phyloP scores from a whole-genome alignment of 2,797 vertebrate species.

The Typhlichthys eigenmanni region DNA sequence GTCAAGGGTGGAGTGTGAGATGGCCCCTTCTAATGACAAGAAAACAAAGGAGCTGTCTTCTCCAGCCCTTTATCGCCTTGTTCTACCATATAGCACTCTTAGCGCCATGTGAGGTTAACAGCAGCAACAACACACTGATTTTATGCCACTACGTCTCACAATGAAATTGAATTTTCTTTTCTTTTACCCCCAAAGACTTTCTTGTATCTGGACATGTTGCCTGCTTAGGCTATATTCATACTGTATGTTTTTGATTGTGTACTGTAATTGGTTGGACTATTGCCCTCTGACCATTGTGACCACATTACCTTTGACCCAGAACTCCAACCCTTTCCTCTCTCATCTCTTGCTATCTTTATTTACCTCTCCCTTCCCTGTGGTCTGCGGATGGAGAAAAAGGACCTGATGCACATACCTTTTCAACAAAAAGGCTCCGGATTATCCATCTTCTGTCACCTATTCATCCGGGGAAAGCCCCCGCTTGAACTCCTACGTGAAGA shows the following conservation, averaged over 20 bases:
- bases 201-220: too few relatives aligned
- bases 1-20: constrained; percentile 74
- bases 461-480: constrained; percentile 67
- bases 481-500: constrained; percentile 69
- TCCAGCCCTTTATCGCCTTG: constrained; percentile 65
- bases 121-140: constrained; percentile 48
- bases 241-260: too few relatives aligned
- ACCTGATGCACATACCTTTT: constrained; percentile 52
- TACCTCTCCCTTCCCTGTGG: constrained; percentile 15
- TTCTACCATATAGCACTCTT: constrained; percentile 49
- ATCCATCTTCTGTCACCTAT: constrained; percentile 73
- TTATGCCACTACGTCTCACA: background rate
- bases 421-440: constrained; percentile 56
- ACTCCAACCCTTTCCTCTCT: too few relatives aligned
- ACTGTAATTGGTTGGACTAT: too few relatives aligned
- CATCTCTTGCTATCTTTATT: constrained; percentile 19
- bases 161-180: too few relatives aligned
- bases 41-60: constrained; percentile 77
- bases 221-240: too few relatives aligned
- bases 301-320: too few relatives aligned
- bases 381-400: constrained; percentile 18
- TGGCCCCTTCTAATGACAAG: constrained; percentile 76
- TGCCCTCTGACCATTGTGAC: too few relatives aligned
- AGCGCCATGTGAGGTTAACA: constrained; percentile 56
- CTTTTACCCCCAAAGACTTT: too few relatives aligned